Conservation (phyloP, 2,888 invertebrate genomes). For the Linyphia triangularis region DNA sequence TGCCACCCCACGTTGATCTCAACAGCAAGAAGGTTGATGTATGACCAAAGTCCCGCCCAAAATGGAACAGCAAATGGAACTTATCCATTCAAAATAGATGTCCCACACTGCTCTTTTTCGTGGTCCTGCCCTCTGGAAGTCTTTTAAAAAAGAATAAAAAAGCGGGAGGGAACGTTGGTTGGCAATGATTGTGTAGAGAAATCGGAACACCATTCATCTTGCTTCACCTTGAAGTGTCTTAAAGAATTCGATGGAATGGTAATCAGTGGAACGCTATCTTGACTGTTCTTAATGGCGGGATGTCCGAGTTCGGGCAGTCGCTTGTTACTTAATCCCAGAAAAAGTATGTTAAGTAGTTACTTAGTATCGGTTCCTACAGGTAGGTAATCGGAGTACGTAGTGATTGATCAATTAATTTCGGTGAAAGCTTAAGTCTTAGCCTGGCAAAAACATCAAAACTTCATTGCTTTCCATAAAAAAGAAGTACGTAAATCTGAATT, state of each 20-base stretch:
- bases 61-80: constrained; percentile 37
- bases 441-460: too few species aligned
- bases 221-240: background rate
- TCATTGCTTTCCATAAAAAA: too few species aligned
- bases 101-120: too few species aligned
- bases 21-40: constrained; percentile 41
- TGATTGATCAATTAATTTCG: too few species aligned
- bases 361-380: background rate
- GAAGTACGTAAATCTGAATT: too few species aligned
- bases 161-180: too few species aligned
- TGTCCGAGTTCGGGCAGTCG: background rate
- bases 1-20: constrained; percentile 30
- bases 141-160: too few species aligned
- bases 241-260: background rate
- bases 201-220: constrained; percentile 3
- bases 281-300: background rate
- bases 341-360: background rate
- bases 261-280: too few species aligned
- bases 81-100: constrained; percentile 27
- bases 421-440: too few species aligned
- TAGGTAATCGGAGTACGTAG: too few species aligned
- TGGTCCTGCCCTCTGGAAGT: too few species aligned
- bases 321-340: background rate
- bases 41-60: constrained; percentile 40
- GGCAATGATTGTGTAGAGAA: background rate